phyloP scores from a whole-genome alignment of 30 jellyfish, hydroid and myxozoan genomes.

The Cassiopea xamachana region DNA sequence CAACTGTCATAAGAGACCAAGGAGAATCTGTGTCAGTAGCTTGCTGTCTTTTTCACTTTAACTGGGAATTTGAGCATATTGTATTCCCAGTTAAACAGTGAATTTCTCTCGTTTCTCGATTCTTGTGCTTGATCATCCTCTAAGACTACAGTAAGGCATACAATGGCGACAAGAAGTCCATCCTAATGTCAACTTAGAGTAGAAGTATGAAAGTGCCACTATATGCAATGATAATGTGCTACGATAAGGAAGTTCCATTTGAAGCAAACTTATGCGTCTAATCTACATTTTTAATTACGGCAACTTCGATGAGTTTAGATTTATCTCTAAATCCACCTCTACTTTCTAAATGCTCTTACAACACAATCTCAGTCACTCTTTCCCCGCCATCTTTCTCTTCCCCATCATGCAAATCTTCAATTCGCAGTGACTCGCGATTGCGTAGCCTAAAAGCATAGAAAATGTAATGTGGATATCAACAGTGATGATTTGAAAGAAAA shows the following conservation, averaged over 20 bases:
- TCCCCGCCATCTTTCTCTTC: too few relatives aligned
- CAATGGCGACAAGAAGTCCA: constrained; percentile 16
- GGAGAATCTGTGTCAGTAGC: constrained; percentile 10
- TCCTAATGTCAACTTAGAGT: neutral
- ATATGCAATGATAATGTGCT: neutral
- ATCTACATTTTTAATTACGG: neutral
- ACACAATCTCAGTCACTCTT: too few relatives aligned
- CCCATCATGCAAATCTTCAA: too few relatives aligned
- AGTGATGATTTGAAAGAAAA: too few relatives aligned
- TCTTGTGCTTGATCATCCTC: neutral
- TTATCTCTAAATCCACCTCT: neutral
- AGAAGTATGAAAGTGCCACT: neutral
- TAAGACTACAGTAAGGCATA: neutral
- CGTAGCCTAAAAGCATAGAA: too few relatives aligned
- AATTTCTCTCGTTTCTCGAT: neutral
- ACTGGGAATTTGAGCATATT: neutral
- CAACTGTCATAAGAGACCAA: neutral
- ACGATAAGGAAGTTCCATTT: neutral
- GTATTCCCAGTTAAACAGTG: constrained; percentile 23
- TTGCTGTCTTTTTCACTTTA: constrained; percentile 27
- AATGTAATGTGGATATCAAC: too few relatives aligned
- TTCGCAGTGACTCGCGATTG: too few relatives aligned
- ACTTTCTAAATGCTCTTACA: too few relatives aligned
- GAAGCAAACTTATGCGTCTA: neutral
- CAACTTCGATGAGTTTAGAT: neutral